Evolutionary conservation across 2,888 invertebrate species (phyloP).

Genomic region (Napeogenes sylphis): DNA sequence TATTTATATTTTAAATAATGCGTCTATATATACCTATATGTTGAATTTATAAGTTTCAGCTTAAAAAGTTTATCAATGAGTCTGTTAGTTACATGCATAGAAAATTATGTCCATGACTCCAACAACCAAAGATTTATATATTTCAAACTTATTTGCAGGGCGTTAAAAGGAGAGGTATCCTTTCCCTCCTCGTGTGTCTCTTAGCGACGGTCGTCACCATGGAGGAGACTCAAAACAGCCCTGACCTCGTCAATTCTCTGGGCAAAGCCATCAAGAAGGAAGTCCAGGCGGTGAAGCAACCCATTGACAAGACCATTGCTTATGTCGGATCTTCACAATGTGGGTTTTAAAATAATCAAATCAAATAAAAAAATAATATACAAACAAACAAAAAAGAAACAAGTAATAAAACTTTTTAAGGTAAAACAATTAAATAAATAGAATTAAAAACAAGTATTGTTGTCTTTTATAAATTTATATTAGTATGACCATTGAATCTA

Average conservation of each 20-base stretch:
- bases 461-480: too few species aligned
- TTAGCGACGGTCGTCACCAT: not conserved
- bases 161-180: not conserved
- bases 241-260: constrained; percentile 6
- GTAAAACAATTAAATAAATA: too few species aligned
- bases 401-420: too few species aligned
- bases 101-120: not conserved
- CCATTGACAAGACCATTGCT: constrained; percentile 43
- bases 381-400: too few species aligned
- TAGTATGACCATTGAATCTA: too few species aligned
- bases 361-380: too few species aligned
- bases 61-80: too few species aligned
- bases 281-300: constrained; percentile 44
- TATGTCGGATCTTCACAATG: constrained; percentile 46
- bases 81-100: too few species aligned
- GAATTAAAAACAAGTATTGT: too few species aligned
- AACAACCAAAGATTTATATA: not conserved
- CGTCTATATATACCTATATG: too few species aligned
- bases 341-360: constrained; percentile 32
- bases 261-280: constrained; percentile 36
- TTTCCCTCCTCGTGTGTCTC: not conserved
- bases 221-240: not conserved
- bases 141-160: not conserved
- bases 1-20: too few species aligned
- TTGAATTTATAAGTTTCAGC: too few species aligned